Base-by-base conservation (phyloP, 2,113 vertebrate species). In the Tylochromis polylepis region DNA sequence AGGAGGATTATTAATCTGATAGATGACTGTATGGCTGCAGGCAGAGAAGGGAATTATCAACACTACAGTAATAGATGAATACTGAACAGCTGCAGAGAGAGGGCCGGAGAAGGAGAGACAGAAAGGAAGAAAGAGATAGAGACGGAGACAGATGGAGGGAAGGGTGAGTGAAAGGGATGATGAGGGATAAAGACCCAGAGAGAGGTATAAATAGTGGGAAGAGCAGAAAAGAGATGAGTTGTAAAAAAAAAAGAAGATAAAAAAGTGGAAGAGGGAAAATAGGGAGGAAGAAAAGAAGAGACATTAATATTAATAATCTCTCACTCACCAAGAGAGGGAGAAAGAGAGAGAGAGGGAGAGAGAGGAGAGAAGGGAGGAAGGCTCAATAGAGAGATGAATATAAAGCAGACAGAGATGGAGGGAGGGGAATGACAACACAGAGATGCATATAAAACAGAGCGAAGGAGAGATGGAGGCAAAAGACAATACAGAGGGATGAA, bases 11-110 rank as follows among this genome's bases (percentile, higher is more conserved):
- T 93, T 94, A 96, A 95, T 95, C 95, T 95, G 95, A 96, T 96
- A 95, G 94, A 95, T 95, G 95, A 95, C 93, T 94, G 94, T 93
- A 95, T 93, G 94, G 94, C 93, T 94, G 94, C 89, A 89, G 95
- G 95, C 94, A 91, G 90, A 95, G 95, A 91, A 93, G 92, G 92
- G 94, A 96, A 96, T 96, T 93, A 96, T 95, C 96, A 96, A 94
- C 94, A 95, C 93, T 95, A 95, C 94, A 96, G 93, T 96, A 96
- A 96, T 94, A 91, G 95, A 96, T 95, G 95, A 96, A 95, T 93
- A 93, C 94, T 93, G 94, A 96, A 94, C 93, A 95, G 93, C 92
- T 92, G 93, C 92, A 93, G 90, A 93, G 92, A 86, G 89, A 81
- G 53, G 81, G 83, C 36, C 27, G 18, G 84, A 89, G 49, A 89